phyloP scores from a whole-genome alignment of 2,113 vertebrate species.

The Xenopus borealis region DNA sequence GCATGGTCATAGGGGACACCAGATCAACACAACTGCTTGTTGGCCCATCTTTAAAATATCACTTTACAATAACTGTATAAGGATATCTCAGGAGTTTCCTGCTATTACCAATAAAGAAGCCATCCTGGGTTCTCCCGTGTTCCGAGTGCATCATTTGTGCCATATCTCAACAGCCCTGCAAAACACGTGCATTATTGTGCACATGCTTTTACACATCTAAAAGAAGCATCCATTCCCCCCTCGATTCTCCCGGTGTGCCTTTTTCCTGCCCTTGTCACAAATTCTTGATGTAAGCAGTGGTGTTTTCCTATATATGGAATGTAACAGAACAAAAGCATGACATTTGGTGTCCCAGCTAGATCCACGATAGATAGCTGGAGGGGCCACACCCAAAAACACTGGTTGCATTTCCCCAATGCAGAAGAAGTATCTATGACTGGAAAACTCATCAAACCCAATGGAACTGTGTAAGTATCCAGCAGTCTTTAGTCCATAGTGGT shows the following conservation, averaged over 20 bases:
- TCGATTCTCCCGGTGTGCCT: no score
- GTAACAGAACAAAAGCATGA: conserved; percentile 29
- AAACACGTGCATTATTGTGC: no score
- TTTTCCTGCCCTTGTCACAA: no score
- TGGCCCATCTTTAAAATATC: no score
- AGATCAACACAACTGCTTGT: no score
- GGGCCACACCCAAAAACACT: conserved; percentile 5
- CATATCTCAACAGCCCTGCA: no score
- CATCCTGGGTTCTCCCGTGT: neutral
- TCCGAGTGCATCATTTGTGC: neutral
- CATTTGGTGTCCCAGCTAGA: neutral
- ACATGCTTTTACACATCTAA: no score
- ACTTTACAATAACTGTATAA: no score
- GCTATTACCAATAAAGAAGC: neutral
- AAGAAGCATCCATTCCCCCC: no score
- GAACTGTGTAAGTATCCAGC: conserved; percentile 3
- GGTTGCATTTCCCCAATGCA: neutral
- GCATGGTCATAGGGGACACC: no score
- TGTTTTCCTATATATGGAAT: conserved; percentile 16
- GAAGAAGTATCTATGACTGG: neutral
- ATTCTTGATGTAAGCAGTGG: no score
- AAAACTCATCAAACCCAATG: neutral
- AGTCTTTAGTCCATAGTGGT: conserved; percentile 15
- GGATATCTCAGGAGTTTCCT: no score
- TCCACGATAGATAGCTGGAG: neutral